Conservation (phyloP, 2,888 invertebrate genomes). For the Nycteola revayana region DNA sequence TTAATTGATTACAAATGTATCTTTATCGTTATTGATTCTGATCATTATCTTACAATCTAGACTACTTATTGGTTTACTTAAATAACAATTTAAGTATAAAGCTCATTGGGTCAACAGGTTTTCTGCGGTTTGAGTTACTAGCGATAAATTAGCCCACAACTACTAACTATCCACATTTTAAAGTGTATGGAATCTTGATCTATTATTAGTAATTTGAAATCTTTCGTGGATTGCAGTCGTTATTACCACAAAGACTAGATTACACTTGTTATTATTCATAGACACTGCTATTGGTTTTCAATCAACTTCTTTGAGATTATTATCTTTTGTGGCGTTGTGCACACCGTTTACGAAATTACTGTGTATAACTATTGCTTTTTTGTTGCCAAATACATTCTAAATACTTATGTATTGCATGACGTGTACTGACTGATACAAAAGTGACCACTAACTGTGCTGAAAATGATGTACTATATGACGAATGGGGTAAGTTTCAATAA, state of each 20-base stretch:
- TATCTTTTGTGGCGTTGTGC: neutral
- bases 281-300: too few relatives aligned
- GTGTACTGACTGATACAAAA: too few relatives aligned
- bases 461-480: slow-evolving; percentile 20
- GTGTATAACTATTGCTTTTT: neutral
- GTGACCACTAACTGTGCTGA: neutral
- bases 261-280: neutral
- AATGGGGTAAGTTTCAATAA: slow-evolving; percentile 31
- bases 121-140: slow-evolving; percentile 37
- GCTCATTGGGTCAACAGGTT: slow-evolving; percentile 37
- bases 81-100: slow-evolving; percentile 33
- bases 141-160: slow-evolving; percentile 29
- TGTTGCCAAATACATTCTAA: too few relatives aligned
- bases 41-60: slow-evolving; percentile 28
- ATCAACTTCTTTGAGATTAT: neutral
- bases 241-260: neutral
- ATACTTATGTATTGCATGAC: too few relatives aligned
- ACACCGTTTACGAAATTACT: neutral
- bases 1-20: too few relatives aligned
- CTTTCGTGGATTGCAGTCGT: slow-evolving; percentile 11
- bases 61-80: slow-evolving; percentile 30
- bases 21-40: slow-evolving; percentile 23
- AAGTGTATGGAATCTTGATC: slow-evolving; percentile 29
- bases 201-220: slow-evolving; percentile 31
- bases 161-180: slow-evolving; percentile 21